Evolutionary conservation across 2,797 vertebrate species (phyloP), one percentile per base, ranked within the genome.

Genomic region (Coendou prehensilis): DNA sequence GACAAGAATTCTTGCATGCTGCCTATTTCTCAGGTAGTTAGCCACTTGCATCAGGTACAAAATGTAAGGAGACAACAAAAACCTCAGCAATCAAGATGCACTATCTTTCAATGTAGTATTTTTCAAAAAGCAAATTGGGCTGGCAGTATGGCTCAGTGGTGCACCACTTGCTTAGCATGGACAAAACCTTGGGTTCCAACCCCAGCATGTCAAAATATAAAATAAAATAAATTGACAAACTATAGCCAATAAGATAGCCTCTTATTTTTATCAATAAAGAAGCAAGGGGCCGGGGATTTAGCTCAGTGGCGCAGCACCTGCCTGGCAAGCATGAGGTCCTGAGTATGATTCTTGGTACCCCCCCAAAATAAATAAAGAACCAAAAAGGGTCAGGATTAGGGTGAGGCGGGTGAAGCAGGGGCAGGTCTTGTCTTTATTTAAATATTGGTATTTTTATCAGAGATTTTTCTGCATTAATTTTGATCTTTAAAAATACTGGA

Each of bases 251-350:
- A 41, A 8, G 9, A 50, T 64, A 94, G n/a, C 15, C 5, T 2
- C 28, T 47, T 87, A 37, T 69, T 73, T 73, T 52, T 86, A 56
- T 93, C 61, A 95, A 64, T 67, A 88, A 88, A 84, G 26, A 57
- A 71, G 37, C 14, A 89, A 79, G 41, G 37, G 37, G 37, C 37
- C 2, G 37, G 37, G 37, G 37, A 41, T 41, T 41, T 41, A 41
- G 37, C 37, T 41, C 37, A 41, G 37, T 41, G 37, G 37, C 37
- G 2, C 37, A 41, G 37, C 37, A 41, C 37, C 37, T 41, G 37
- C 37, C 37, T 41, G 37, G 37, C 37, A 41, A 41, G 37, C 37
- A 41, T 41, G 37, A 41, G 37, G 37, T 41, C 37, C 37, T 41
- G 37, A 41, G 37, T 41, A 41, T 41, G 37, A 41, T 41, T 41